Evolutionary conservation across 2,797 vertebrate genomes (phyloP), one percentile per base, ranked within the genome.

Genomic region (Sebastolobus alascanus): DNA sequence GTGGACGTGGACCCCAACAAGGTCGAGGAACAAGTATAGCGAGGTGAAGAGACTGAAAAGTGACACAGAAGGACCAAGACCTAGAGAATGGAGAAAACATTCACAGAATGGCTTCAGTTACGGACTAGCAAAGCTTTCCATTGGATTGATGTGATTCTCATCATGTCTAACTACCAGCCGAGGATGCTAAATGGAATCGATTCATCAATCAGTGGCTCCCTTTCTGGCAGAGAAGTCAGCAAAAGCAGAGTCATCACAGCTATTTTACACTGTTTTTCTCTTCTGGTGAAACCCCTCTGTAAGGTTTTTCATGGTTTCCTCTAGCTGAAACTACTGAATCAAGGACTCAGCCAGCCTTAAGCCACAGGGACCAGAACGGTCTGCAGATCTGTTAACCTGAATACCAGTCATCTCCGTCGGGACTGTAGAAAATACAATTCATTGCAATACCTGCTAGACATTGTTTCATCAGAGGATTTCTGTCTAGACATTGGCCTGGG

Each of bases 1-100:
- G 84, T 77, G 74, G 87, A 90, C 6, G 10, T 61, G 5, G 93
- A 94, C 52, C 66, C 77, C 43, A 93, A 79, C 73, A 92, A 91
- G 75, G 90, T 86, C 3, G 95, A 96, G 90, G 94, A 96, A 67
- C 94, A 96, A 83, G 94, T 93, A 43, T 95, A 86, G 84, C 1
- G 0, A 56, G 16, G 27, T 8, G 25, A 27, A 22, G 4, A 35
- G 9, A 7, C 40, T 4, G 40, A 33, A 33, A 27, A 31, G 6
- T 4, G 16, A 20, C 4, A 6, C 10, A 11, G 6, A 69, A 3
- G 25, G 38, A 59, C 60, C 25, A 33, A 56, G 31, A 29, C 10
- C 0, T 2, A 27, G 40, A n/a, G 14, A 31, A 43, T 31, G 18
- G 46, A 35, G n/a, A 20, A 25, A n/a, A n/a, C 8, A 18, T 25